Evolutionary conservation across 2,113 vertebrate species (phyloP).

Genomic region (Tyto alba): DNA sequence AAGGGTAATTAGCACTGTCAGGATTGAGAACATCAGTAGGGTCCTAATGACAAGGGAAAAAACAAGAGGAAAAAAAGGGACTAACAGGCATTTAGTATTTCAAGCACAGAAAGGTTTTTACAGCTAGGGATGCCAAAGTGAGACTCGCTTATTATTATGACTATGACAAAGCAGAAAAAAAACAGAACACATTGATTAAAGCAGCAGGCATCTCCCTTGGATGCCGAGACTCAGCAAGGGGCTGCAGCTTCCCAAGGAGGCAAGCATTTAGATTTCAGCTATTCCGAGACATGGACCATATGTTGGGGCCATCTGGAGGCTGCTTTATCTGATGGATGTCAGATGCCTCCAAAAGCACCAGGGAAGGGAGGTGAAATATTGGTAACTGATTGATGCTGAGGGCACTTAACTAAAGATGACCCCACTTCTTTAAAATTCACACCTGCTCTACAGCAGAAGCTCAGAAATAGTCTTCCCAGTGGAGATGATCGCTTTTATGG

Average conservation of each 20-base stretch:
- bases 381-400: constrained; percentile 37
- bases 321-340: constrained; percentile 41
- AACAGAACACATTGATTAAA: constrained; percentile 52
- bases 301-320: constrained; percentile 46
- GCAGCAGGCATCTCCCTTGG: constrained; percentile 58
- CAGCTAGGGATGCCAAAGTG: constrained; percentile 3
- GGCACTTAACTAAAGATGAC: constrained; percentile 40
- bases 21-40: not conserved
- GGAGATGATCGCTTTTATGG: not conserved
- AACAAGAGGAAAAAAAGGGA: constrained; percentile 4
- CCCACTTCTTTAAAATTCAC: constrained; percentile 3
- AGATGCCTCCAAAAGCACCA: not conserved
- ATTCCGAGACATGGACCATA: not conserved
- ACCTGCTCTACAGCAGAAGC: not conserved
- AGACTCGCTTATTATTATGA: constrained; percentile 62
- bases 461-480: not conserved
- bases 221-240: constrained; percentile 14
- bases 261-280: constrained; percentile 29
- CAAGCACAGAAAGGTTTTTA: constrained; percentile 56
- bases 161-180: constrained; percentile 77
- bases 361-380: constrained; percentile 12
- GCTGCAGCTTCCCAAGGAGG: not conserved
- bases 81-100: constrained; percentile 39
- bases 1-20: not conserved
- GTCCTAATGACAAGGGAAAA: not conserved